Conservation (phyloP, 1,140 invertebrate genomes). For the Drosophila burlai region DNA sequence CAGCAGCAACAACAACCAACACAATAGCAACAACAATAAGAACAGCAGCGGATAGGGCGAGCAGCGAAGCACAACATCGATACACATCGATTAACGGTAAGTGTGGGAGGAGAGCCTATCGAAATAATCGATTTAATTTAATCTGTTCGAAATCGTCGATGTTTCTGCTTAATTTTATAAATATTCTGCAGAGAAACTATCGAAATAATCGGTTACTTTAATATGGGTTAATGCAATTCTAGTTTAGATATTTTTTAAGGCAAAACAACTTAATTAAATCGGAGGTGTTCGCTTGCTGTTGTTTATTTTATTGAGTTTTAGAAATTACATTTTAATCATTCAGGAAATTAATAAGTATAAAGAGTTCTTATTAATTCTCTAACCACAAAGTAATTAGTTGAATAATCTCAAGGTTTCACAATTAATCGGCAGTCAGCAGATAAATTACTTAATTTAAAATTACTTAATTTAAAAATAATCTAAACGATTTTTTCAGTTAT, state of each 20-base stretch:
- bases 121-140: slow-evolving; percentile 5
- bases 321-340: too few species aligned
- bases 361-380: too few species aligned
- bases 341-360: too few species aligned
- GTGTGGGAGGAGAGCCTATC: slow-evolving; percentile 8
- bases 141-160: neutral
- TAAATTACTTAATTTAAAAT: too few species aligned
- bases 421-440: too few species aligned
- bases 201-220: neutral
- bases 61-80: slow-evolving; percentile 69
- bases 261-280: too few species aligned
- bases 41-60: slow-evolving; percentile 49
- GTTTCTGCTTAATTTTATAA: neutral
- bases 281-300: too few species aligned
- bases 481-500: too few species aligned
- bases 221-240: neutral
- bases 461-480: too few species aligned
- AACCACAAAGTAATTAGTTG: too few species aligned
- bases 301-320: too few species aligned
- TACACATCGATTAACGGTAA: slow-evolving; percentile 80
- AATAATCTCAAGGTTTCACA: too few species aligned
- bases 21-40: slow-evolving; percentile 42
- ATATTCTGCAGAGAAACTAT: neutral
- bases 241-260: neutral
- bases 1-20: neutral